phyloP scores from a whole-genome alignment of 2,113 vertebrate species.

The Leptobrachium ailaonicum region DNA sequence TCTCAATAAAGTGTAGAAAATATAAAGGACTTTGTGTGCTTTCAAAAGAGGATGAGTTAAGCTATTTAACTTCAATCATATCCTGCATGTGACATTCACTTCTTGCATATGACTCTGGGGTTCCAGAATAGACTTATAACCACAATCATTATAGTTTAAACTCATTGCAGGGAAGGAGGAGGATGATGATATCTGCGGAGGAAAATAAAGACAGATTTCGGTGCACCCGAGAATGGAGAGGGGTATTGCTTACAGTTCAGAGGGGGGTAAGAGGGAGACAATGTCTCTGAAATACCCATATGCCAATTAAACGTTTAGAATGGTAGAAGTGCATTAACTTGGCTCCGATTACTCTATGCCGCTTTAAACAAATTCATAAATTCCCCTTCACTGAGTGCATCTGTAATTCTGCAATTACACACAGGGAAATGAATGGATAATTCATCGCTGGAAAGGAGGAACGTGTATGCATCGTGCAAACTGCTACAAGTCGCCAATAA shows the following conservation, averaged over 20 bases:
- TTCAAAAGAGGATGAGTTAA: too few relatives aligned
- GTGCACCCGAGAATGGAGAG: neutral
- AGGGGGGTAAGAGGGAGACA: neutral
- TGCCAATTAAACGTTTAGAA: constrained; percentile 33
- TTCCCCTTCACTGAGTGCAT: constrained; percentile 54
- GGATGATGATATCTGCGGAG: too few relatives aligned
- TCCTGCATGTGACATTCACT: too few relatives aligned
- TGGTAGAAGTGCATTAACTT: constrained; percentile 50
- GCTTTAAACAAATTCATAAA: constrained; percentile 59
- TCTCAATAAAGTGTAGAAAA: too few relatives aligned
- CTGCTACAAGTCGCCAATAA: constrained; percentile 37
- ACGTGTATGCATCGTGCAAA: constrained; percentile 36
- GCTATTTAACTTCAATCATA: too few relatives aligned
- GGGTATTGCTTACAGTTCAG: neutral
- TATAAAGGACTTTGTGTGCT: too few relatives aligned
- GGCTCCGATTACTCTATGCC: constrained; percentile 51
- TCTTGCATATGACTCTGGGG: too few relatives aligned
- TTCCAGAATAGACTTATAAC: too few relatives aligned
- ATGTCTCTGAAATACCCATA: constrained; percentile 12
- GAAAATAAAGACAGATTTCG: too few relatives aligned
- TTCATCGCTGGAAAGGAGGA: constrained; percentile 52
- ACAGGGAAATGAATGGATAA: constrained; percentile 45
- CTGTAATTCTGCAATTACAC: constrained; percentile 56
- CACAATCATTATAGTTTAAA: too few relatives aligned
- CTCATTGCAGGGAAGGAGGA: too few relatives aligned